These are phyloP conservation scores for Stigmatopora argus DNA, from an alignment of 2,113 vertebrate genomes.

Conservation along the genomic window DNA sequence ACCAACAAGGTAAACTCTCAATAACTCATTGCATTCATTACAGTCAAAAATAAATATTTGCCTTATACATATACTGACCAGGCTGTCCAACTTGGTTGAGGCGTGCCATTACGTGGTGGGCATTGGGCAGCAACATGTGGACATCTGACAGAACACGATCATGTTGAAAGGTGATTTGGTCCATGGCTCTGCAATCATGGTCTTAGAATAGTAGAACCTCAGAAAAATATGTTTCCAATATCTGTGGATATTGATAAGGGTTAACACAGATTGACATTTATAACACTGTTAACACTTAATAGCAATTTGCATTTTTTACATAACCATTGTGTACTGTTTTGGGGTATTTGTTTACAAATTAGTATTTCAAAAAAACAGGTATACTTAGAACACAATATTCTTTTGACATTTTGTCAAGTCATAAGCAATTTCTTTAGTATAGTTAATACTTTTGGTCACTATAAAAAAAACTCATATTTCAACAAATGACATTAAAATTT, in stretches of 20 bases:
- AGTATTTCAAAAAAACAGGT: too few species aligned
- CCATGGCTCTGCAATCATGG: constrained; percentile 33
- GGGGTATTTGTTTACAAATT: too few species aligned
- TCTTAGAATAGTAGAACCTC: background rate
- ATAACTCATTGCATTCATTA: background rate
- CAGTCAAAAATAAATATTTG: background rate
- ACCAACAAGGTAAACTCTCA: background rate
- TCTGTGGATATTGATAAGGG: background rate
- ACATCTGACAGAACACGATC: constrained; percentile 57
- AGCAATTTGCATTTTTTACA: too few species aligned
- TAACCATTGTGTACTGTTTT: too few species aligned
- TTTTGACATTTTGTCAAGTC: too few species aligned
- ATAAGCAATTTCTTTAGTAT: too few species aligned
- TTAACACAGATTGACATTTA: too few species aligned
- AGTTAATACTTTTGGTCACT: too few species aligned
- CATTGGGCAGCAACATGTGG: constrained; percentile 37
- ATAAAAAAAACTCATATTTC: too few species aligned
- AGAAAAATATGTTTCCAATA: background rate
- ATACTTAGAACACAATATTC: too few species aligned
- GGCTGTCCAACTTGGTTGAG: constrained; percentile 49
- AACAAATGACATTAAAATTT: too few species aligned
- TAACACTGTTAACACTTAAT: too few species aligned
- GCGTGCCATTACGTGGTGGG: constrained; percentile 35
- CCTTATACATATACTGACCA: constrained; percentile 30
- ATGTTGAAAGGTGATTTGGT: constrained; percentile 40